phyloP scores from a whole-genome alignment of 2,888 invertebrate species.

The Silvanus unidentatus region DNA sequence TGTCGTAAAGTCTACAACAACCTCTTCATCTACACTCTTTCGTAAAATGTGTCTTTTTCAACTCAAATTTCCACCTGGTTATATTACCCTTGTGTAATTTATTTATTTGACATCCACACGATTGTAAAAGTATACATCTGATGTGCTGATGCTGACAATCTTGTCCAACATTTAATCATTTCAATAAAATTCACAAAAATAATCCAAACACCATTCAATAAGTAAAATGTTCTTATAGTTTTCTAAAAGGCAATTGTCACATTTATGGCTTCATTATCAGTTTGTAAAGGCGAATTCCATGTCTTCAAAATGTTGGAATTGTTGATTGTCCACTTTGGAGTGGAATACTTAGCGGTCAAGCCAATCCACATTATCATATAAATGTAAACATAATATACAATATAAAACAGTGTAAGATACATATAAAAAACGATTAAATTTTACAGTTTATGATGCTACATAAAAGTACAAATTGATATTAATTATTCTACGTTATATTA shows the following conservation, averaged over 20 bases:
- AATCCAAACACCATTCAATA: neutral
- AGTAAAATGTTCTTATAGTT: conserved; percentile 5
- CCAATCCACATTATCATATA: conserved; percentile 30
- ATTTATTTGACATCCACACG: too few relatives aligned
- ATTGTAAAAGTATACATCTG: too few relatives aligned
- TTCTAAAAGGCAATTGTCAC: conserved; percentile 12
- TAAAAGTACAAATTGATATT: conserved; percentile 28
- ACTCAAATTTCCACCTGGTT: too few relatives aligned
- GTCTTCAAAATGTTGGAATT: conserved; percentile 21
- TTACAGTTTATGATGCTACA: conserved; percentile 24
- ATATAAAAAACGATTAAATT: conserved; percentile 20
- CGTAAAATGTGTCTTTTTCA: too few relatives aligned
- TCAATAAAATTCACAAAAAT: too few relatives aligned
- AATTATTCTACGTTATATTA: neutral
- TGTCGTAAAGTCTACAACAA: neutral
- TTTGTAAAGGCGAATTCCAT: conserved; percentile 27
- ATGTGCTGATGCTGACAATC: too few relatives aligned
- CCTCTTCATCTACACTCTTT: too few relatives aligned
- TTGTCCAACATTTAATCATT: too few relatives aligned
- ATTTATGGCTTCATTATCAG: conserved; percentile 29
- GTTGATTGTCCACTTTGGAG: conserved; percentile 31
- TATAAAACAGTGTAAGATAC: conserved; percentile 27
- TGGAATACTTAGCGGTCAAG: conserved; percentile 22
- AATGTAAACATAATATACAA: conserved; percentile 32
- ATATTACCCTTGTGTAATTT: too few relatives aligned